Base-by-base conservation (phyloP, 2,888 invertebrate species). In the Tinea semifulvella region DNA sequence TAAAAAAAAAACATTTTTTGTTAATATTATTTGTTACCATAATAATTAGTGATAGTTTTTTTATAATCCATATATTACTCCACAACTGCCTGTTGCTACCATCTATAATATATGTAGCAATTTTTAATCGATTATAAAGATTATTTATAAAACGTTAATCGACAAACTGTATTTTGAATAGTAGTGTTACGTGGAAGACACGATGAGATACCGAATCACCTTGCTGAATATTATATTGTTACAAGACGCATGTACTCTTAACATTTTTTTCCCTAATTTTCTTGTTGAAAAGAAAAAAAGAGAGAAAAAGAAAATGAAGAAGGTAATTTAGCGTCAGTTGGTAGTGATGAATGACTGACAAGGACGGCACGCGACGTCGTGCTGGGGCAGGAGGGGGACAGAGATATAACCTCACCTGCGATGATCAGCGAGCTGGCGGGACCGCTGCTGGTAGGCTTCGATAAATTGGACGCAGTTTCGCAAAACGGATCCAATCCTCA, bases 281-380 rank as follows among this genome's bases (percentile, higher is more conserved):
- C 36, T 18, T 36, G 14, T 11, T 16, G 36, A 36, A 18, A 36
- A 36, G 10, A 10, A 36, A 36, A 18, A 36, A 18, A 10, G 5
- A 8, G 2, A 18, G 17, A 36, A 36, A 40, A 40, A 40, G 2
- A 57, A 57, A 57, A 58, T 53, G 50, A 47, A 51, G 46, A 51
- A 52, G 52, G 57, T 58, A 61, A 57, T 61, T 60, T 44, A 45
- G 45, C 52, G 61, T 53, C 59, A 54, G 57, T 44, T 49, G 47
- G 49, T 46, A 47, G 53, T 61, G 63, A 63, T 62, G 58, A 58
- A 65, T 59, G 56, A 53, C 48, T 53, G 56, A 56, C 51, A 53
- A 53, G 52, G 56, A 56, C 51, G 53, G 52, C 55, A 58, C 53
- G 53, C 52, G 35, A 53, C 18, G 26, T 47, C 36, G 28, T 11